Conservation (phyloP, 2,113 vertebrate species). For the Sylvia atricapilla region DNA sequence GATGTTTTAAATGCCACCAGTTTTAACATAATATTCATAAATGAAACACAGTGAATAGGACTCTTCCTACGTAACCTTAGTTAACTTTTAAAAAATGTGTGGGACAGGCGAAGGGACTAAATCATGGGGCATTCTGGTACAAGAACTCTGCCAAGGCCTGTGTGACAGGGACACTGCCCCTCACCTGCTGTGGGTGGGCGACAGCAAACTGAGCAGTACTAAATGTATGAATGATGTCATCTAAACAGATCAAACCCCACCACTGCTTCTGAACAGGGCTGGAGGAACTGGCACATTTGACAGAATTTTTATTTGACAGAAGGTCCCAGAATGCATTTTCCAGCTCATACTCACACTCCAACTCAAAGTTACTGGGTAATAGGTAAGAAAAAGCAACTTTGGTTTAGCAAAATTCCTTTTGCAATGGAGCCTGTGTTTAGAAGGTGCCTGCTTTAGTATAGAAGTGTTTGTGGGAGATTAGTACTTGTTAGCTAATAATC, state of each 20-base stretch:
- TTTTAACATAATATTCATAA: background rate
- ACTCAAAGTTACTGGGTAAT: background rate
- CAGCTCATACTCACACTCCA: background rate
- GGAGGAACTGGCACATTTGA: background rate
- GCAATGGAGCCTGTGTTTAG: background rate
- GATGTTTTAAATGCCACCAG: background rate
- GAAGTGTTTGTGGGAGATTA: conserved; percentile 48
- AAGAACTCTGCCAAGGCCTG: background rate
- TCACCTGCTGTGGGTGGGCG: background rate
- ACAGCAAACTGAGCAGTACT: background rate
- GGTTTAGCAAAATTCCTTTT: background rate
- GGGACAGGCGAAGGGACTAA: background rate
- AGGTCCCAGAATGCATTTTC: background rate
- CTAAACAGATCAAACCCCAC: background rate
- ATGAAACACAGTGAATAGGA: background rate
- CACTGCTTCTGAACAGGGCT: background rate
- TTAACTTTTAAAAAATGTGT: too few relatives aligned
- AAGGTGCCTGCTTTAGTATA: background rate
- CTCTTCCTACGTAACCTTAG: too few relatives aligned
- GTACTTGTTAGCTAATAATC: conserved; percentile 57
- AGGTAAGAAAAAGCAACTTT: background rate
- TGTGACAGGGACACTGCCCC: background rate
- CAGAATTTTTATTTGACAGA: background rate
- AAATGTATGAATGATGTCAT: background rate
- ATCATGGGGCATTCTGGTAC: background rate